Conservation (phyloP, 1,140 invertebrate genomes). For the Wasmannia auropunctata region DNA sequence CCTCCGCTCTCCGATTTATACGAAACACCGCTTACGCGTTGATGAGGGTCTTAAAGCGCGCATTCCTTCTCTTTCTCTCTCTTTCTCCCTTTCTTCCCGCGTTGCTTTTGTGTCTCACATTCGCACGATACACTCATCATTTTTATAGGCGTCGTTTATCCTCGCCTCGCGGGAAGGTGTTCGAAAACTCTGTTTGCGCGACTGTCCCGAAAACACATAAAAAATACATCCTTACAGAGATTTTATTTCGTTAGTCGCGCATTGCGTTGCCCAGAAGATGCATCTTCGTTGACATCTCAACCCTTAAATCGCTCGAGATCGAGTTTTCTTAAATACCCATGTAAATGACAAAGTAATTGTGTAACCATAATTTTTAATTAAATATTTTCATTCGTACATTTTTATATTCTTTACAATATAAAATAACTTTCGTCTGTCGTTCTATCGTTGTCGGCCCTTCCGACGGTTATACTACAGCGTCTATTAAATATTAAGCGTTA, state of each 20-base stretch:
- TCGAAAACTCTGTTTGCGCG: slow-evolving; percentile 37
- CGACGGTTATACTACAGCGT: not conserved
- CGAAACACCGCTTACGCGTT: slow-evolving; percentile 55
- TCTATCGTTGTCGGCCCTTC: not conserved
- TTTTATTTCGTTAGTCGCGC: slow-evolving; percentile 15
- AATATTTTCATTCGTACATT: not conserved
- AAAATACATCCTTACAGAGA: slow-evolving; percentile 22
- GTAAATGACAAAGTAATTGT: not conserved
- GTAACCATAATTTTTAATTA: not conserved
- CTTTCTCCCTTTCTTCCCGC: not conserved
- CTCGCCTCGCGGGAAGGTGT: not conserved
- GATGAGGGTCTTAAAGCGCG: slow-evolving; percentile 61
- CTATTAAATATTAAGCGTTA: not conserved
- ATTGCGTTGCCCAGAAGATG: not conserved
- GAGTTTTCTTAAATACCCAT: not conserved
- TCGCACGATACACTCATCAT: slow-evolving; percentile 52
- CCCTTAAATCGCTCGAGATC: not conserved
- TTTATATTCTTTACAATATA: too few relatives aligned
- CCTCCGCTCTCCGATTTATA: slow-evolving; percentile 64
- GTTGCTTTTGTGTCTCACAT: slow-evolving; percentile 45
- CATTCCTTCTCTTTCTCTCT: not conserved
- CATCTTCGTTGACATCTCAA: not conserved
- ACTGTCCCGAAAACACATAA: slow-evolving; percentile 34
- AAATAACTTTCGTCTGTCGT: not conserved
- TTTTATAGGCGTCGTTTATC: slow-evolving; percentile 50